Conservation (phyloP, 2,888 invertebrate genomes). For the Plemyria rubiginata region DNA sequence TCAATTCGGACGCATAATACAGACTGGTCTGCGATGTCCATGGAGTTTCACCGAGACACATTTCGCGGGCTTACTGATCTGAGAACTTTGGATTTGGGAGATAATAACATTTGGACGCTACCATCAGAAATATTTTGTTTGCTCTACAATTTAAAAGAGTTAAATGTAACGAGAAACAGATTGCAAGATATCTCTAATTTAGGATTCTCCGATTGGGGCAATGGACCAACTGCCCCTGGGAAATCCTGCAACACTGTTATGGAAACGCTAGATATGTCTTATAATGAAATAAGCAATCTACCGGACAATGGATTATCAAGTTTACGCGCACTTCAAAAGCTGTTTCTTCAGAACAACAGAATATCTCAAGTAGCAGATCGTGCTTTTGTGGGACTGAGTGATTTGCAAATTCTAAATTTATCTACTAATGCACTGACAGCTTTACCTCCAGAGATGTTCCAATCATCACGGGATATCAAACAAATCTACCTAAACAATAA, state of each 20-base stretch:
- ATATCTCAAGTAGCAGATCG: slow-evolving; percentile 90
- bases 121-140: slow-evolving; percentile 90
- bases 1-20: slow-evolving; percentile 90
- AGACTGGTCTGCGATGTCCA: slow-evolving; percentile 91
- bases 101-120: slow-evolving; percentile 91
- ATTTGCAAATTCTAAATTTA: slow-evolving; percentile 89
- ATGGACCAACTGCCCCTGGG: slow-evolving; percentile 87
- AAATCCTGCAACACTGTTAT: slow-evolving; percentile 89
- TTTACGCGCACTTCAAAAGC: slow-evolving; percentile 87
- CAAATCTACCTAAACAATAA: slow-evolving; percentile 92
- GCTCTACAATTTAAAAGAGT: slow-evolving; percentile 86
- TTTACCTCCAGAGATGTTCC: slow-evolving; percentile 91
- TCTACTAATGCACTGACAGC: slow-evolving; percentile 91
- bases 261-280: slow-evolving; percentile 89
- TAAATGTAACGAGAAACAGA: slow-evolving; percentile 91
- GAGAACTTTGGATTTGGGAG: slow-evolving; percentile 88
- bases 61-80: slow-evolving; percentile 88
- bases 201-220: slow-evolving; percentile 90
- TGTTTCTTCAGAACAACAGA: slow-evolving; percentile 91
- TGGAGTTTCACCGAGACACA: slow-evolving; percentile 90
- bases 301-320: slow-evolving; percentile 90
- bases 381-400: slow-evolving; percentile 88
- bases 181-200: slow-evolving; percentile 91
- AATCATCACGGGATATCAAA: slow-evolving; percentile 88
- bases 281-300: slow-evolving; percentile 89